phyloP scores from a whole-genome alignment of 2,797 vertebrate genomes.

The Jordanella pulchra region DNA sequence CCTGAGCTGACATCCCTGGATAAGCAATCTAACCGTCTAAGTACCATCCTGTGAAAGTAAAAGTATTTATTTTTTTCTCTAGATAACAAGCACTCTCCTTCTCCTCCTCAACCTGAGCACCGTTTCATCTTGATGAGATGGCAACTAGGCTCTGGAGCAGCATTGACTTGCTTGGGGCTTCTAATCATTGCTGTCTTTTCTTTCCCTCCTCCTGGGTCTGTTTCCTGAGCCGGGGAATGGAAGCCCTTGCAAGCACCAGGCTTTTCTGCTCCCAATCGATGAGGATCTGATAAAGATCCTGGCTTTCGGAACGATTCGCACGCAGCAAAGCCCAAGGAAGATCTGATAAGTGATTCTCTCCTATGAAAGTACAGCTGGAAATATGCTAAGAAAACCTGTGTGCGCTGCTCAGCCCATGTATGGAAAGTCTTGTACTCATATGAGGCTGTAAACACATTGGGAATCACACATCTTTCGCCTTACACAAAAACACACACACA shows the following conservation, averaged over 20 bases:
- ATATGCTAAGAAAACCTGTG: conserved; percentile 47
- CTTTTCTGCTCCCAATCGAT: conserved; percentile 69
- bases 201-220: conserved; percentile 22
- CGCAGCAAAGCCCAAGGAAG: conserved; percentile 54
- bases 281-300: conserved; percentile 72
- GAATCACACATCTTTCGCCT: conserved; percentile 40
- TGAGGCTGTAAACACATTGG: conserved; percentile 24
- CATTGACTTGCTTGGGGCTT: conserved; percentile 56
- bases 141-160: conserved; percentile 39
- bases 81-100: conserved; percentile 25
- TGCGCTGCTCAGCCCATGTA: conserved; percentile 17
- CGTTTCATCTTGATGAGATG: conserved; percentile 59
- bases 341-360: conserved; percentile 75
- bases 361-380: conserved; percentile 49
- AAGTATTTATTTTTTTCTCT: conserved; percentile 30
- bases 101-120: conserved; percentile 28
- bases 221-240: conserved; percentile 65
- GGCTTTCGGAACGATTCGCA: conserved; percentile 54
- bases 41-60: conserved; percentile 42
- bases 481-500: conserved; percentile 24
- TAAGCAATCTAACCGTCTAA: conserved; percentile 33
- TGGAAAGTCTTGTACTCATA: conserved; percentile 13
- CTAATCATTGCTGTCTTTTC: conserved; percentile 54
- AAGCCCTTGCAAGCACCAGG: conserved; percentile 49
- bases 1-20: conserved; percentile 35